Evolutionary conservation across 2,113 vertebrate species (phyloP), one percentile per base, ranked within the genome.

Genomic region (Mystacornis crossleyi): DNA sequence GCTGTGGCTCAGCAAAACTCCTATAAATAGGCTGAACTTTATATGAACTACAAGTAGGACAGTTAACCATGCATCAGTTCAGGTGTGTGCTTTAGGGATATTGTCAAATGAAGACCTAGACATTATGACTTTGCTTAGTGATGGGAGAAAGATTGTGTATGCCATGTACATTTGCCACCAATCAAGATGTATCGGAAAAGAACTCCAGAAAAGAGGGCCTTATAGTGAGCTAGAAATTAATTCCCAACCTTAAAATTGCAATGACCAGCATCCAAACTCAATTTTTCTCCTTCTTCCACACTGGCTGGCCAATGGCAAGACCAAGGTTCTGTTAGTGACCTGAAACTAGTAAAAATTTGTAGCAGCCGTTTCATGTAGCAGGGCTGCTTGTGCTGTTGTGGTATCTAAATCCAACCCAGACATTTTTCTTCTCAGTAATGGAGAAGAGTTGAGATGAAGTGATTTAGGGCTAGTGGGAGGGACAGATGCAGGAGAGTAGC

Each of bases 391-490:
- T 57, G 62, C 42, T 91, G 60, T 40, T 72, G 79, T 43, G 53
- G 45, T 81, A 33, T 79, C 73, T 80, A 19, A 54, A 85, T 89
- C 84, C 71, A 95, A 33, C 60, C n/a, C 48, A 89, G 91, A 45
- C 26, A 48, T 61, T 95, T 91, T 95, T 81, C 83, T 91, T 70
- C 92, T 72, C 2, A 8, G 61, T 82, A 50, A 45, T 50, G 57
- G 33, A 91, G 66, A 87, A 84, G 75, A 93, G 88, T 40, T 57
- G 75, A 83, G 92, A 87, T 64, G 61, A 48, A 78, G 60, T 95
- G 96, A 95, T 95, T 96, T 97, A 96, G 86, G 85, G 82, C 85
- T 94, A 24, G 92, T 92, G 69, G 79, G 89, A 93, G 89, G 96
- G 91, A 95, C 92, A 96, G 94, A 96, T 86, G 87, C 81, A 93